Percentiles rank a stretch among this genome's conserved stretches.
These are phyloP conservation scores for Zingel zingel DNA, from an alignment of 2,113 vertebrate genomes.

Conservation along the genomic window DNA sequence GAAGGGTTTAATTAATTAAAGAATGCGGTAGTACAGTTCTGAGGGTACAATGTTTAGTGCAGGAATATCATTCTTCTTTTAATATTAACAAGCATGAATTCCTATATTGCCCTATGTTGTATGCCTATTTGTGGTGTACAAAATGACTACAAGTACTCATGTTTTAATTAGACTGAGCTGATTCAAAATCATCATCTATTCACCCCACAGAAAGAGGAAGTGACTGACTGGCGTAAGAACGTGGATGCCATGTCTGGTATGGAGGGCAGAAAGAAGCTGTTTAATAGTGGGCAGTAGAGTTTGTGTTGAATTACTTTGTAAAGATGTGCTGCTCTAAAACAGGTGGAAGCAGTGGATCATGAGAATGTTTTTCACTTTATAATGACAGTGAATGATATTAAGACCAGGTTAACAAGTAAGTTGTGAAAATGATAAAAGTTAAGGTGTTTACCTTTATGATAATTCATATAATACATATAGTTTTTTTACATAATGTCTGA, in stretches of 20 bases:
- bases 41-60: neutral
- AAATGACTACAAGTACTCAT: neutral
- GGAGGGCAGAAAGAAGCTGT: conserved; percentile 87
- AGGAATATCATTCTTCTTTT: neutral
- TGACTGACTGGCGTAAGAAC: conserved; percentile 87
- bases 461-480: conserved; percentile 22
- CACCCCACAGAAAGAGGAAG: conserved; percentile 79
- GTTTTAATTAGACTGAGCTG: neutral
- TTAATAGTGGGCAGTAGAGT: conserved; percentile 76
- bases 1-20: neutral
- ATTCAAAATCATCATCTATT: conserved; percentile 1
- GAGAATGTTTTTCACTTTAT: conserved; percentile 23
- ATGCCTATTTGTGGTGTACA: neutral
- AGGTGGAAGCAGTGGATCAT: conserved; percentile 15
- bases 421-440: neutral
- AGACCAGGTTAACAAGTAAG: neutral
- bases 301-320: conserved; percentile 3
- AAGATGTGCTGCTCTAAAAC: conserved; percentile 23
- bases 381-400: conserved; percentile 1
- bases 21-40: neutral
- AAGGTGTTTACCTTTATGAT: neutral
- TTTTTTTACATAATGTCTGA: conserved; percentile 24
- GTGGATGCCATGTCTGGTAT: conserved; percentile 87
- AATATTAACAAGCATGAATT: neutral
- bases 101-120: neutral